A percentile compares a stretch with the other conserved stretches of the same genome.
These are phyloP conservation scores for Tetramorium simillimum DNA, from an alignment of 1,140 invertebrate species.

Conservation along the genomic window DNA sequence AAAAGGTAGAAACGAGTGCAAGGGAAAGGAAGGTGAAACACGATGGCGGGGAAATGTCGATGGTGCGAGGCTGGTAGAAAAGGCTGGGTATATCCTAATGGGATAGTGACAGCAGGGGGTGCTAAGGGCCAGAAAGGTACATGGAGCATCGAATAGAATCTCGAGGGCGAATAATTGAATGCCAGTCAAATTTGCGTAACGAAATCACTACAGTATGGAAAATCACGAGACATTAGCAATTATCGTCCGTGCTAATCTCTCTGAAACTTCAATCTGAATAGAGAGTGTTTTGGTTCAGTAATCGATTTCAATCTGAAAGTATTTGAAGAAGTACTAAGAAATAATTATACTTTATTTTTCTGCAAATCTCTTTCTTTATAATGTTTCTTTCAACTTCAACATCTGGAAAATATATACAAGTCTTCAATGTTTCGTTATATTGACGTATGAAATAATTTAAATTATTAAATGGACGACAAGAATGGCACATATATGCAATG, in stretches of 20 bases:
- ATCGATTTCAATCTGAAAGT: slow-evolving; percentile 11
- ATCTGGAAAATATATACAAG: neutral
- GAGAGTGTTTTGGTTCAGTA: slow-evolving; percentile 1
- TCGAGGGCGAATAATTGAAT: slow-evolving; percentile 70
- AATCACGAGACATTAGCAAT: slow-evolving; percentile 61
- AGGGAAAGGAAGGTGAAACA: slow-evolving; percentile 34
- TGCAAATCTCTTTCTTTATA: neutral
- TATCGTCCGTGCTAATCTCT: slow-evolving; percentile 6
- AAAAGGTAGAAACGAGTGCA: slow-evolving; percentile 69
- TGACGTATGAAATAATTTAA: neutral
- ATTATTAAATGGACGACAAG: neutral
- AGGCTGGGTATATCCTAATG: slow-evolving; percentile 55
- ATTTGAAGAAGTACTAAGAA: neutral
- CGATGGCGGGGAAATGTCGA: neutral
- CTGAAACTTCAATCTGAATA: slow-evolving; percentile 12
- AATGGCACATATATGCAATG: neutral
- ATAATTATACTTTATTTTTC: neutral
- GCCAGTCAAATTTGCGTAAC: slow-evolving; percentile 71
- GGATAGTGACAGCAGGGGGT: slow-evolving; percentile 28
- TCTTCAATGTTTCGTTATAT: neutral
- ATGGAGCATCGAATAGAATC: slow-evolving; percentile 64
- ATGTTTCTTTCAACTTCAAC: neutral
- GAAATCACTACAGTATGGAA: slow-evolving; percentile 60
- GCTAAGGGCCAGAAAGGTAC: slow-evolving; percentile 53
- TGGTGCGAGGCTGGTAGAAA: slow-evolving; percentile 17